Percentiles rank a stretch among this genome's conserved stretches.
phyloP scores from a whole-genome alignment of 2,113 vertebrate genomes.

The Chrysochloris asiatica region DNA sequence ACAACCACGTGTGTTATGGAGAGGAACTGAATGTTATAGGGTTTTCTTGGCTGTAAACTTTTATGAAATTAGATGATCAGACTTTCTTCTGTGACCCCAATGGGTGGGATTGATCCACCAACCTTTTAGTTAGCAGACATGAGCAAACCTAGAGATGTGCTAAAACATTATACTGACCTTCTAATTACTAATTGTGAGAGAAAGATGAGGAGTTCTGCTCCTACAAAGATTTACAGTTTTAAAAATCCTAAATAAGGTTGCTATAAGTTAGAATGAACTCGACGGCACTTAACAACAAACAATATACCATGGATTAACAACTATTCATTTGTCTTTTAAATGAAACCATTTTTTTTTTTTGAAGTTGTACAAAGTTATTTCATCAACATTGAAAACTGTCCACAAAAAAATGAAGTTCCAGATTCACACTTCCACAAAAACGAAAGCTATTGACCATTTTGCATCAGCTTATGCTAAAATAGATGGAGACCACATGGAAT shows the following conservation, averaged over 20 bases:
- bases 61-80: neutral
- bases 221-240: no score
- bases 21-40: neutral
- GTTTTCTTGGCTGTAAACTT: neutral
- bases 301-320: neutral
- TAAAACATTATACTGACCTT: neutral
- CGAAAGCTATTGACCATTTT: neutral
- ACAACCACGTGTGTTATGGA: neutral
- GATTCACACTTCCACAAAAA: neutral
- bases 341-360: neutral
- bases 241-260: no score
- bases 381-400: neutral
- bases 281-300: no score
- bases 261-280: no score
- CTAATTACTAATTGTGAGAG: neutral
- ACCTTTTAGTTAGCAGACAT: neutral
- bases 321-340: neutral
- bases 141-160: neutral
- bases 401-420: neutral
- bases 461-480: neutral
- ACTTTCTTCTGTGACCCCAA: neutral
- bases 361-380: neutral
- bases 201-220: no score
- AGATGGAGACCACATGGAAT: neutral
- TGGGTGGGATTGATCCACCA: neutral